phyloP scores from a whole-genome alignment of 2,797 vertebrate species.

The Gymnothorax javanicus region DNA sequence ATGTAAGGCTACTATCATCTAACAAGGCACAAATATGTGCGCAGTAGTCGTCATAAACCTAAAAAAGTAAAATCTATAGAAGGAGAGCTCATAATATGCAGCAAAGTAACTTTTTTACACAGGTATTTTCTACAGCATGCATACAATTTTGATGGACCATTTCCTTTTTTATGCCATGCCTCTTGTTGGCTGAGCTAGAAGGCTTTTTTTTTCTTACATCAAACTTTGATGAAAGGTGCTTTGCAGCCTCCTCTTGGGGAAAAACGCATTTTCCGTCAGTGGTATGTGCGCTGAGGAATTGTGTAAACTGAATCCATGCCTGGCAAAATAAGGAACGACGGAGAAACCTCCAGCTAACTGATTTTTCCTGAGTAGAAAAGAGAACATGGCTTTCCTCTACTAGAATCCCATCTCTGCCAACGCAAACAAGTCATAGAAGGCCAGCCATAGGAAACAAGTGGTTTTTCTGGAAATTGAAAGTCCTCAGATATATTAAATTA shows the following conservation, averaged over 20 bases:
- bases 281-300: conserved; percentile 34
- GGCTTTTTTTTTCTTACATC: conserved; percentile 21
- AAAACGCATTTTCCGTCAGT: neutral
- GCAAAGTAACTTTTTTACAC: conserved; percentile 20
- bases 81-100: neutral
- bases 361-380: conserved; percentile 43
- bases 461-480: conserved; percentile 30
- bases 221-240: conserved; percentile 45
- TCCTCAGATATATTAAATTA: neutral
- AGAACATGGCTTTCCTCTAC: conserved; percentile 46
- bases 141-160: conserved; percentile 37
- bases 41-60: neutral
- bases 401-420: conserved; percentile 43
- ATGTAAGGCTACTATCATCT: neutral
- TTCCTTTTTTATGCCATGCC: conserved; percentile 28
- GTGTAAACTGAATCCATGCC: conserved; percentile 39
- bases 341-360: conserved; percentile 42
- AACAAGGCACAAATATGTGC: neutral
- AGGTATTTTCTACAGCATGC: conserved; percentile 36
- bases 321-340: conserved; percentile 18
- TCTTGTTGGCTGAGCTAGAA: conserved; percentile 18
- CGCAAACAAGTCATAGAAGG: conserved; percentile 40
- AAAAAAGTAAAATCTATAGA: neutral
- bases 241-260: conserved; percentile 37
- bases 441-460: conserved; percentile 30